Base-by-base conservation (phyloP, 2,888 invertebrate species). In the Drosophila kanekoi region DNA sequence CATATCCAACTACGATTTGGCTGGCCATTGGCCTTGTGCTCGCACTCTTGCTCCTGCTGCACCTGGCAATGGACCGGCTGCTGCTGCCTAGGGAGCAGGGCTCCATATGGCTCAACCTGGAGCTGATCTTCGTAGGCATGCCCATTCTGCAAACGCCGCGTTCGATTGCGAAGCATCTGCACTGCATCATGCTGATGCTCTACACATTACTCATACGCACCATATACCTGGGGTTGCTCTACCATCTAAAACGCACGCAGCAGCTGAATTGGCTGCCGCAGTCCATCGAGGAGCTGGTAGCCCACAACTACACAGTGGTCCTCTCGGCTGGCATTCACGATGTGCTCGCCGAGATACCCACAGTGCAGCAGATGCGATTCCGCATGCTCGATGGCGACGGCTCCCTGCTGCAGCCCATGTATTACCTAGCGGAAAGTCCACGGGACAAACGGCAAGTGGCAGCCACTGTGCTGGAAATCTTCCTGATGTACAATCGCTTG, bases 201-300 rank as follows among this genome's bases (percentile, higher is more conserved):
- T 79, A 62, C 56, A 72, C 79, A 1, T 52, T 91, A 35, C 67
- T 91, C 43, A 59, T 91, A 32, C 89, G 91, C 8, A 79, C 79
- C n/a, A 74, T 79, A 4, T 91, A 91, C 47, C 90, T 90, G 49
- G 84, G 89, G 2, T 63, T 87, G 6, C 48, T 91, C 1, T 90
- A 78, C 33, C 78, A 90, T 33, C 53, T 90, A 6, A 87, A 90
- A 40, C 73, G 85, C 2, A 83, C 80, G 0, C 79, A 80, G 1
- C 76, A 81, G 32, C 45, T 79, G n/a, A 68, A 66, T 4, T 53
- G 54, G 0, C 28, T 84, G 60, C 89, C 89, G 0, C 59, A 66
- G 32, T 48, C 71, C 14, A 76, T 86, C 3, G 72, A 83, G 0
- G 66, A 78, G 16, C 59, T 86, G 37, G 70, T 80, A n/a, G 45